These are phyloP conservation scores for Mythimna vitellina DNA, from an alignment of 2,888 invertebrate species.

Conservation along the genomic window DNA sequence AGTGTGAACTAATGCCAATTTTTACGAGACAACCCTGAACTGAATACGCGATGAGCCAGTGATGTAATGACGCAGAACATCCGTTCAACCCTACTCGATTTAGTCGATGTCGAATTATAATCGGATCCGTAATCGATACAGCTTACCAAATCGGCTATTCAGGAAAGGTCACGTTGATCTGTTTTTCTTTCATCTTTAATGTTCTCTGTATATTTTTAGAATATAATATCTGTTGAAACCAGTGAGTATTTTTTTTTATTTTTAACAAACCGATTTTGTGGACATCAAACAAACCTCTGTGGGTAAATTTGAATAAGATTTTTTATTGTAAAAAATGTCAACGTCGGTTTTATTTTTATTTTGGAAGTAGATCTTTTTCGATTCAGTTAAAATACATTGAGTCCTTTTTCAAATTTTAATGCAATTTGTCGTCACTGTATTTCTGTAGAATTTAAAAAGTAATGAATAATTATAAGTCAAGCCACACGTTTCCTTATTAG, in stretches of 20 bases:
- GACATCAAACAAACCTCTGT: constrained; percentile 29
- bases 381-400: no score
- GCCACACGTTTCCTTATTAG: no score
- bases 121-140: constrained; percentile 53
- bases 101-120: constrained; percentile 57
- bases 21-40: constrained; percentile 79
- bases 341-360: background rate
- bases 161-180: constrained; percentile 51
- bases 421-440: no score
- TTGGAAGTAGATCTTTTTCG: no score
- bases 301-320: constrained; percentile 32
- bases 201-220: constrained; percentile 39
- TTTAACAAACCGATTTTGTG: constrained; percentile 11
- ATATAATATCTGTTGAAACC: constrained; percentile 25
- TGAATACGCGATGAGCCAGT: constrained; percentile 78
- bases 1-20: constrained; percentile 87
- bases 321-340: constrained; percentile 22
- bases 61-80: constrained; percentile 64
- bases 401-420: no score
- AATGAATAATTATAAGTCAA: no score
- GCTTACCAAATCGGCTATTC: constrained; percentile 42
- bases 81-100: constrained; percentile 58
- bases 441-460: no score
- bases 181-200: constrained; percentile 53
- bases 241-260: constrained; percentile 11